phyloP scores from a whole-genome alignment of 1,140 invertebrate species.

The Listronotus oregonensis region DNA sequence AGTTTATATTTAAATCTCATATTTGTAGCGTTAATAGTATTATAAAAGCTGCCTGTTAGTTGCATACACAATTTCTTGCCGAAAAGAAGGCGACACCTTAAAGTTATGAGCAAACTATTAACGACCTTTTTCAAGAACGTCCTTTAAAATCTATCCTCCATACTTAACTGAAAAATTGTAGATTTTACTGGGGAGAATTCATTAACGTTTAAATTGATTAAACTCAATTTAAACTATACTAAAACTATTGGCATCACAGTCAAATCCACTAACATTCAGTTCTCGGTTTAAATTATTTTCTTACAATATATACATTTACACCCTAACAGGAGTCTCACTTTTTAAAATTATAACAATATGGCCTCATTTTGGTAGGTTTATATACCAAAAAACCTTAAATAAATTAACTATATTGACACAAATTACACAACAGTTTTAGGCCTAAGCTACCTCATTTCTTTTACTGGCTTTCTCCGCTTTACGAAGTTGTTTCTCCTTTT shows the following conservation, averaged over 20 bases:
- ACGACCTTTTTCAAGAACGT: no score
- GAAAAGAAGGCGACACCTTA: no score
- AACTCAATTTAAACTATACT: neutral
- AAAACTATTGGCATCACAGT: slow-evolving; percentile 28
- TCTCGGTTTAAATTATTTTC: slow-evolving; percentile 7
- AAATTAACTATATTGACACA: neutral
- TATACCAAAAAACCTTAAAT: slow-evolving; percentile 1
- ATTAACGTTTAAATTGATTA: neutral
- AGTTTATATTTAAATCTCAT: no score
- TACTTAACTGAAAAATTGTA: no score
- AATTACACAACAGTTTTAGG: slow-evolving; percentile 1
- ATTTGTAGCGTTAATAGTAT: no score
- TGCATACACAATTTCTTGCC: no score
- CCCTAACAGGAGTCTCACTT: slow-evolving; percentile 3
- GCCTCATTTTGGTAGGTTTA: neutral
- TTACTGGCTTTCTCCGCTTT: slow-evolving; percentile 80
- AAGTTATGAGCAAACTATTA: no score
- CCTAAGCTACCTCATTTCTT: slow-evolving; percentile 59
- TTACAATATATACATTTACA: slow-evolving; percentile 16
- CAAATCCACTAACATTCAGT: slow-evolving; percentile 24
- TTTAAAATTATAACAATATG: slow-evolving; percentile 1
- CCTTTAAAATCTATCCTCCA: no score
- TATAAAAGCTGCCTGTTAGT: no score
- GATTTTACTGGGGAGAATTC: no score
- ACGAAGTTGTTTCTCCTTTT: slow-evolving; percentile 73